Conservation (phyloP, 2,113 vertebrate genomes). For the Anas platyrhynchos region DNA sequence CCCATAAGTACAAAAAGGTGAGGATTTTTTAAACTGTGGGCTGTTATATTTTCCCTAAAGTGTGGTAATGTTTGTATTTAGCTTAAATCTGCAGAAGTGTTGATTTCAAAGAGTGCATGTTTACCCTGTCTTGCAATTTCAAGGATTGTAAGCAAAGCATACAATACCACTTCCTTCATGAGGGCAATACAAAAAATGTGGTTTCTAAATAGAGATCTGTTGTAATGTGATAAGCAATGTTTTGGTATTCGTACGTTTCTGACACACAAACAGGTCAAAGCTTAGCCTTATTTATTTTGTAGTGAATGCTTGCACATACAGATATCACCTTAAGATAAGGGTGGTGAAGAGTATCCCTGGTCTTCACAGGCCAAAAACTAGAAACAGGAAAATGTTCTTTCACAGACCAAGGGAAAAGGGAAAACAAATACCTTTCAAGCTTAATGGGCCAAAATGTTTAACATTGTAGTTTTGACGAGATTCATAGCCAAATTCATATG, state of each 20-base stretch:
- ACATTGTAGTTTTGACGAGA: background rate
- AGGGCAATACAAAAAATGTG: background rate
- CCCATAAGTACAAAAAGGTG: conserved; percentile 99
- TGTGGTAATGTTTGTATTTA: background rate
- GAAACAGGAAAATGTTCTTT: background rate
- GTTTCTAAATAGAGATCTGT: background rate
- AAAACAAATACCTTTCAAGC: background rate
- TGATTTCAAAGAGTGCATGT: background rate
- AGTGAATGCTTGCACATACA: background rate
- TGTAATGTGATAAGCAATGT: background rate
- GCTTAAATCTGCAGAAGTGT: background rate
- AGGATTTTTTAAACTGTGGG: conserved; percentile 48
- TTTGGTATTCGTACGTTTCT: background rate
- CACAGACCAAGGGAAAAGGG: background rate
- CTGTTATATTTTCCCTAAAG: background rate
- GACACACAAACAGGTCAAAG: background rate
- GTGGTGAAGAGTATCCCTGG: background rate
- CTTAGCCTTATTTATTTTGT: background rate
- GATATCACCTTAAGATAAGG: background rate
- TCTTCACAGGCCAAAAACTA: background rate
- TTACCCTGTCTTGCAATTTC: background rate
- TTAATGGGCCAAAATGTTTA: background rate
- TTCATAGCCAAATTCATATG: background rate
- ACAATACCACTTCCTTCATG: background rate
- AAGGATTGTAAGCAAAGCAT: background rate